phyloP scores from a whole-genome alignment of 37 sponge, comb jelly and placozoan species.

The Ephydatia muelleri region DNA sequence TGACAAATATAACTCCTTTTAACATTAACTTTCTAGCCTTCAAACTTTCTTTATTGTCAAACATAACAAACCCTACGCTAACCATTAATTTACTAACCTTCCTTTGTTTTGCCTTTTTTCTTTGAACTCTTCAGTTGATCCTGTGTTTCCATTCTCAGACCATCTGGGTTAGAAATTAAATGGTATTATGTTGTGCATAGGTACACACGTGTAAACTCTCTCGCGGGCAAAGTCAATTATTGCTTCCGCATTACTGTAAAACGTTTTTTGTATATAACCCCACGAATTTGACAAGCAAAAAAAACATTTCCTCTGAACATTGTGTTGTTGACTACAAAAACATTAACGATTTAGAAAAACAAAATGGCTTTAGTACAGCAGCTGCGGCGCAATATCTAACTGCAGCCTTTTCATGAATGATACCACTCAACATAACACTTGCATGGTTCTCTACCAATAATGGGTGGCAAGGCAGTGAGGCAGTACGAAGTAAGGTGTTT shows the following conservation, averaged over 20 bases:
- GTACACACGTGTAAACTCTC: too few relatives aligned
- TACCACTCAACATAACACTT: too few relatives aligned
- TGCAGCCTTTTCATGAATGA: background rate
- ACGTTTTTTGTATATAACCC: too few relatives aligned
- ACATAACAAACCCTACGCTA: background rate
- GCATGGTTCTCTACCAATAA: too few relatives aligned
- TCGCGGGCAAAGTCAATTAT: too few relatives aligned
- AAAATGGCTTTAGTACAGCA: too few relatives aligned
- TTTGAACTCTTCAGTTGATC: constrained; percentile 14
- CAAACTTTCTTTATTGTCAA: too few relatives aligned
- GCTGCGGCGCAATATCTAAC: background rate
- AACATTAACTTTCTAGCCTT: background rate
- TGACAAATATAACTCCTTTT: too few relatives aligned
- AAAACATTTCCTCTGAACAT: background rate
- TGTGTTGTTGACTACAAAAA: background rate
- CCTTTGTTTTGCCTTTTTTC: constrained; percentile 54
- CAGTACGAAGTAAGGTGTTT: too few relatives aligned
- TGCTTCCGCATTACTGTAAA: background rate
- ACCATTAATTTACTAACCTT: too few relatives aligned
- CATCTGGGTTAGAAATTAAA: constrained; percentile 29
- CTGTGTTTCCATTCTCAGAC: constrained; percentile 39
- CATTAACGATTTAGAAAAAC: too few relatives aligned
- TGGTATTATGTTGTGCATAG: background rate
- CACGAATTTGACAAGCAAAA: background rate
- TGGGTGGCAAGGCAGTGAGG: too few relatives aligned